These are phyloP conservation scores for Mercenaria mercenaria DNA, from an alignment of 1,140 invertebrate species.

Conservation along the genomic window DNA sequence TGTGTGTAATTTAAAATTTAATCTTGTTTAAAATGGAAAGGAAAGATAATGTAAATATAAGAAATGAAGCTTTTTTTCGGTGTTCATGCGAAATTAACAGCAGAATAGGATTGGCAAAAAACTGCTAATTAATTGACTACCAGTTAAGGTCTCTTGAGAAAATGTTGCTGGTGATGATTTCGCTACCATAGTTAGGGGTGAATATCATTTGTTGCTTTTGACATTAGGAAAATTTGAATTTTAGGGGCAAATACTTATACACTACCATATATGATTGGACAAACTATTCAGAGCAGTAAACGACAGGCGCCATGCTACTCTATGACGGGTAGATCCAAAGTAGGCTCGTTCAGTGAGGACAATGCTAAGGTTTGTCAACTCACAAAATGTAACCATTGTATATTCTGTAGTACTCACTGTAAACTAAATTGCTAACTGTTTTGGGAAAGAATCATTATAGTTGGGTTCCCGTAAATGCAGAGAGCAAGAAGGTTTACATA, in stretches of 20 bases:
- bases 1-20: too few species aligned
- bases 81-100: too few species aligned
- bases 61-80: too few species aligned
- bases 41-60: too few species aligned
- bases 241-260: slow-evolving; percentile 95
- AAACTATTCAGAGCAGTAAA: slow-evolving; percentile 89
- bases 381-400: background rate
- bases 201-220: too few species aligned
- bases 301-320: slow-evolving; percentile 91
- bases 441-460: background rate
- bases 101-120: too few species aligned
- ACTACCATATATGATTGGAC: slow-evolving; percentile 92
- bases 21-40: too few species aligned
- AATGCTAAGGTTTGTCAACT: slow-evolving; percentile 67
- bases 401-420: background rate
- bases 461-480: background rate
- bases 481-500: background rate
- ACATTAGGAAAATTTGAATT: slow-evolving; percentile 69
- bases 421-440: background rate
- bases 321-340: slow-evolving; percentile 90
- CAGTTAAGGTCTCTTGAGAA: too few species aligned
- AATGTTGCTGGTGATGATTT: too few species aligned
- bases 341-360: slow-evolving; percentile 72
- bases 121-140: too few species aligned
- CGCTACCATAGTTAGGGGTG: too few species aligned